Conservation (phyloP, 2,113 vertebrate species). For the Podilymbus podiceps region DNA sequence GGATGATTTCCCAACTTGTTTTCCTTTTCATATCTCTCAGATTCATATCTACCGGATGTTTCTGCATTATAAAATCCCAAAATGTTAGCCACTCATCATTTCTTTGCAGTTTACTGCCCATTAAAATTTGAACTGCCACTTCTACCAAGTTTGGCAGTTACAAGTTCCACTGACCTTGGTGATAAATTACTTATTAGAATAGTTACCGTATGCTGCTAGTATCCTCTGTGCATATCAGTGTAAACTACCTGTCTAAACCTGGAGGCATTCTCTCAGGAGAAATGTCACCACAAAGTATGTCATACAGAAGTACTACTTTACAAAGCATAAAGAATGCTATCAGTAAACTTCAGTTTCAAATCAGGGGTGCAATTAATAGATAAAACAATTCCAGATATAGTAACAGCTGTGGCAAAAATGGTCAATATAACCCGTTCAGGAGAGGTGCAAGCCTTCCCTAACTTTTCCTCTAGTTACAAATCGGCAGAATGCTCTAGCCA, state of each 20-base stretch:
- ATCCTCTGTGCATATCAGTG: neutral
- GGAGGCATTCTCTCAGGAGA: neutral
- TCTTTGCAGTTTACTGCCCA: neutral
- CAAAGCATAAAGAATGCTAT: neutral
- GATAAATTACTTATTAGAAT: neutral
- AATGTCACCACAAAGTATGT: neutral
- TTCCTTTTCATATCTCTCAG: neutral
- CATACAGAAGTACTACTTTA: neutral
- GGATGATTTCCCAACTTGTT: neutral
- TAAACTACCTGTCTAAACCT: neutral
- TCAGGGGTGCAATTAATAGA: neutral
- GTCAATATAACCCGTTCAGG: neutral
- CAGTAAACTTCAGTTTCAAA: neutral
- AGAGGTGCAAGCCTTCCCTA: neutral
- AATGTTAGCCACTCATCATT: neutral
- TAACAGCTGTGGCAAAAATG: neutral
- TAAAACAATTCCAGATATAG: neutral
- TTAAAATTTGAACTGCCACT: neutral
- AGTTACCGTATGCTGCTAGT: neutral
- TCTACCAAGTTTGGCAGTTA: neutral
- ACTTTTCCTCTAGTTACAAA: neutral
- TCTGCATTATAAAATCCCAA: neutral
- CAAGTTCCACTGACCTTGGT: neutral
- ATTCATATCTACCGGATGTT: rapidly evolving
- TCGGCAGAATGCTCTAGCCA: neutral